Conservation (phyloP, 2,113 vertebrate species). For the Pelvicachromis taeniatus region DNA sequence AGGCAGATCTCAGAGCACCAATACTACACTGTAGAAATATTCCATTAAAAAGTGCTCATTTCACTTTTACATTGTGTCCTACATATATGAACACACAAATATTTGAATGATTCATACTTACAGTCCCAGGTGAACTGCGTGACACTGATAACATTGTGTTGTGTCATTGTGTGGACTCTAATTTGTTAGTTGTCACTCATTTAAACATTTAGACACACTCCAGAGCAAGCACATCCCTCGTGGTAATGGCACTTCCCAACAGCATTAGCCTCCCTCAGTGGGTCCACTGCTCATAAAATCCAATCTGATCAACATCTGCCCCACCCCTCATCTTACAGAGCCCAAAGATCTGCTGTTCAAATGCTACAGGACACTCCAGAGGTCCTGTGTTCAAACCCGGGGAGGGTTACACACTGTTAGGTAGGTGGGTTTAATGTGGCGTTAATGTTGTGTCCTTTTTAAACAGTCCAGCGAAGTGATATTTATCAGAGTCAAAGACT, state of each 20-base stretch:
- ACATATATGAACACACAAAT: rapidly evolving
- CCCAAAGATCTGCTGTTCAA: not conserved
- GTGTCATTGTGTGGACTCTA: not conserved
- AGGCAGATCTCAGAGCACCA: not conserved
- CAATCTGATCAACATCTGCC: not conserved
- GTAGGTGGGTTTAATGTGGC: not conserved
- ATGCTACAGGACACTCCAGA: not conserved
- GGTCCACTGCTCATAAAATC: not conserved
- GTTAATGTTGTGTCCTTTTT: not conserved
- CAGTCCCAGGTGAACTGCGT: not conserved
- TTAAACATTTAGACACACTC: not conserved
- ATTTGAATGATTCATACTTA: not conserved
- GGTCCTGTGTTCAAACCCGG: not conserved
- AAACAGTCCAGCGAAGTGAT: not conserved
- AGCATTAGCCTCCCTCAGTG: not conserved
- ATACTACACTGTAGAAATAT: not conserved
- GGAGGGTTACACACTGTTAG: not conserved
- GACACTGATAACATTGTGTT: not conserved
- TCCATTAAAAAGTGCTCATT: not conserved
- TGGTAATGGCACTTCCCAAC: not conserved
- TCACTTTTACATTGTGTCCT: not conserved
- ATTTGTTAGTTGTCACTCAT: not conserved
- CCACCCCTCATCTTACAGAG: too few relatives aligned
- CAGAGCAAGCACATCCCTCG: not conserved
- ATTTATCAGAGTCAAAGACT: not conserved